Evolutionary conservation across 2,888 invertebrate genomes (phyloP).

Genomic region (Xylophagus ater): DNA sequence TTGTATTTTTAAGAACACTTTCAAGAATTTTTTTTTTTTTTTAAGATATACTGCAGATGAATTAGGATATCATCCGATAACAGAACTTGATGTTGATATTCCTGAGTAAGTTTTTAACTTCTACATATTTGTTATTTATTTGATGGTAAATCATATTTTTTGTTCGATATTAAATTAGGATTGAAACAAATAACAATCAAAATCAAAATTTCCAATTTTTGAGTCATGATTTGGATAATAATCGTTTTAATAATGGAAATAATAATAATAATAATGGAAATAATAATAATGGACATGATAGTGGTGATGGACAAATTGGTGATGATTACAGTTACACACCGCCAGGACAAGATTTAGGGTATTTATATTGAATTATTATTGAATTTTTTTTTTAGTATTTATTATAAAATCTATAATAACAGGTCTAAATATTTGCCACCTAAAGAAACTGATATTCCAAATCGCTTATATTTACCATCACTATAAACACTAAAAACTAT

Average conservation of each 20-base stretch:
- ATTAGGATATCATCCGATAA: slow-evolving; percentile 38
- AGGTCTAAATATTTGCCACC: too few relatives aligned
- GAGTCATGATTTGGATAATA: slow-evolving; percentile 27
- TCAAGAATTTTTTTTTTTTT: neutral
- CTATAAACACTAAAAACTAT: too few relatives aligned
- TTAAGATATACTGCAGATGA: slow-evolving; percentile 37
- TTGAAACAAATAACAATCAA: neutral
- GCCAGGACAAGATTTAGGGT: too few relatives aligned
- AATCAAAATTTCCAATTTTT: slow-evolving; percentile 29
- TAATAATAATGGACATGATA: slow-evolving; percentile 20
- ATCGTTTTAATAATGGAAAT: too few relatives aligned
- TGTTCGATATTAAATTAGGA: neutral
- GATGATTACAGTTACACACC: slow-evolving; percentile 29
- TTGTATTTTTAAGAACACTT: neutral
- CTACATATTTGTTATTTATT: neutral
- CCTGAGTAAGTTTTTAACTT: slow-evolving; percentile 24
- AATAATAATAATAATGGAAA: too few relatives aligned
- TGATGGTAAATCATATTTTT: neutral
- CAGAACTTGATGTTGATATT: slow-evolving; percentile 36
- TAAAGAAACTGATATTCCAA: too few relatives aligned
- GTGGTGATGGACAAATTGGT: slow-evolving; percentile 31
- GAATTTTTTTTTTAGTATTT: too few relatives aligned
- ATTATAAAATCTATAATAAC: too few relatives aligned
- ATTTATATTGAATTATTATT: too few relatives aligned
- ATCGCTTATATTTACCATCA: too few relatives aligned